Evolutionary conservation across 2,888 invertebrate species (phyloP).

Genomic region (Tenodera sinensis): DNA sequence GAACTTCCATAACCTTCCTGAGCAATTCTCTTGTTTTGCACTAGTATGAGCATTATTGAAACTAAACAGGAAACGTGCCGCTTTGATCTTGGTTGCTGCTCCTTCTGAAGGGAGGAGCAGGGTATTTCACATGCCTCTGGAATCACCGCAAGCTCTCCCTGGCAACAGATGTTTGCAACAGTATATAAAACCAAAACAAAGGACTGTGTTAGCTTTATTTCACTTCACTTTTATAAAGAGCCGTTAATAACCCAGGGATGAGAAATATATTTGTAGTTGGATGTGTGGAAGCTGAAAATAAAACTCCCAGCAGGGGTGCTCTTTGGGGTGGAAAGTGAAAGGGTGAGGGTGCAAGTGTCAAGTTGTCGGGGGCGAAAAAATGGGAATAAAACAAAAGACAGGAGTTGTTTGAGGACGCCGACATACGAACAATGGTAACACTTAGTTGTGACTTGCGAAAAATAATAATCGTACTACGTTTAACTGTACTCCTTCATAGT

Average conservation of each 20-base stretch:
- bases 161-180: not conserved
- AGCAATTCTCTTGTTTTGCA: too few species aligned
- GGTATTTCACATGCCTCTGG: not conserved
- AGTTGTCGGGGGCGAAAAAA: not conserved
- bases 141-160: not conserved
- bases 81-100: too few species aligned
- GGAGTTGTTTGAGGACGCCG: not conserved
- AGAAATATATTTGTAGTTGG: not conserved
- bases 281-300: not conserved
- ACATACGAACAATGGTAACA: not conserved
- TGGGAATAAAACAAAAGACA: not conserved
- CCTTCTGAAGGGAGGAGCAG: too few species aligned
- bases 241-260: not conserved
- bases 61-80: too few species aligned
- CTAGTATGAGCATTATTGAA: too few species aligned
- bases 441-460: not conserved
- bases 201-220: not conserved
- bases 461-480: not conserved
- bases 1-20: too few species aligned
- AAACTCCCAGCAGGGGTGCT: not conserved
- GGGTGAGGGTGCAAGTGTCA: too few species aligned
- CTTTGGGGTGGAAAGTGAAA: not conserved
- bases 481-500: too few species aligned
- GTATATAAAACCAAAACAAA: not conserved
- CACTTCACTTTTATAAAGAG: not conserved